Conservation (phyloP, 2,888 invertebrate genomes). For the Eupithecia subumbrata region DNA sequence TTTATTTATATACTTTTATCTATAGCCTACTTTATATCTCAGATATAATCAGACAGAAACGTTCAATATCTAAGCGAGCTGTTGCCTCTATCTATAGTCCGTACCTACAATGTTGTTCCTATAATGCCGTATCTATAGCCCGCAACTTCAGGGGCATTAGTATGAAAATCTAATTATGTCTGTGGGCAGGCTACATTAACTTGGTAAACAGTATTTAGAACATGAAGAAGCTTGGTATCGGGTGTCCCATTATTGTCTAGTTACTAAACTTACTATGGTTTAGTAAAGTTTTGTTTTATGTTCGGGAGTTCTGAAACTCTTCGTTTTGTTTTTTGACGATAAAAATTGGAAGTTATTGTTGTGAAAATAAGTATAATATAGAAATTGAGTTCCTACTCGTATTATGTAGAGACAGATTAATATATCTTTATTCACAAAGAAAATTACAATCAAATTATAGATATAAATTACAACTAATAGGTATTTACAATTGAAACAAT, state of each 20-base stretch:
- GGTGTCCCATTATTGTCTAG: constrained; percentile 10
- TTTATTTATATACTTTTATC: no score
- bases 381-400: not conserved
- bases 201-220: constrained; percentile 50
- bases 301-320: not conserved
- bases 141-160: constrained; percentile 45
- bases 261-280: not conserved
- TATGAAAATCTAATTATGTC: constrained; percentile 61
- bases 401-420: no score
- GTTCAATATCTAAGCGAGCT: no score
- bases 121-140: constrained; percentile 22
- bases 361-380: not conserved
- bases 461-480: no score
- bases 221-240: constrained; percentile 36
- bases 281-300: not conserved
- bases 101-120: constrained; percentile 25
- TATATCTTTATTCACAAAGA: no score
- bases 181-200: constrained; percentile 50
- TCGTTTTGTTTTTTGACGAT: not conserved
- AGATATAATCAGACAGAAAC: no score
- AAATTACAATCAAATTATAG: no score
- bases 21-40: no score
- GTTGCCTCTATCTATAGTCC: not conserved
- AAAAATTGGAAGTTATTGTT: not conserved
- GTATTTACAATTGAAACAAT: no score